A percentile compares a stretch with the other conserved stretches of the same genome.
These are phyloP conservation scores for Amaurobius ferox DNA, from an alignment of 2,888 invertebrate species.

Conservation along the genomic window DNA sequence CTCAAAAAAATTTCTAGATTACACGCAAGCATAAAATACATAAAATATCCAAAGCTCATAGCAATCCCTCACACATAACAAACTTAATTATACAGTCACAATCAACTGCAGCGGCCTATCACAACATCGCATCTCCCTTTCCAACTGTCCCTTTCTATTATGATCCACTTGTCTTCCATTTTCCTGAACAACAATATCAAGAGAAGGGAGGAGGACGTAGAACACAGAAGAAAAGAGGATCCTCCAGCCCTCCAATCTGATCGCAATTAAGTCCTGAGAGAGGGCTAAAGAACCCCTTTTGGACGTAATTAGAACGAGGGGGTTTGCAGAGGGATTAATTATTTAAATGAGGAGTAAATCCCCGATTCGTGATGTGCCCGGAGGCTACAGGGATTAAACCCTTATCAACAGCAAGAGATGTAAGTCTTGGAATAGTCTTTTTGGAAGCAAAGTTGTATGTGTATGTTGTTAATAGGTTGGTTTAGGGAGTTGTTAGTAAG, in stretches of 20 bases:
- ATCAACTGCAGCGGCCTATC: background rate
- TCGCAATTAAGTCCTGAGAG: conserved; percentile 52
- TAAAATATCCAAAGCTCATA: background rate
- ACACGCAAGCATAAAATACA: background rate
- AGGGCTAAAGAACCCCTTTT: conserved; percentile 9
- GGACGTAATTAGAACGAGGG: conserved; percentile 52
- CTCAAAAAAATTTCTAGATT: no score
- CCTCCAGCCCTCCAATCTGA: conserved; percentile 46
- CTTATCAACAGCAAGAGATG: conserved; percentile 11
- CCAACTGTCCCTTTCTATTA: conserved; percentile 12
- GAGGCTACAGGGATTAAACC: conserved; percentile 44
- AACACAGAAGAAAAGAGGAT: conserved; percentile 38
- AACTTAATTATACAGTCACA: conserved; percentile 16
- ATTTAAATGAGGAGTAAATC: conserved; percentile 71
- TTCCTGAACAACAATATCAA: conserved; percentile 35
- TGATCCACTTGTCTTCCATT: conserved; percentile 10
- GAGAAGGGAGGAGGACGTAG: background rate
- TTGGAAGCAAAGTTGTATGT: background rate
- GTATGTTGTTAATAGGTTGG: background rate
- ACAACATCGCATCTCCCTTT: background rate
- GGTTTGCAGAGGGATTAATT: conserved; percentile 59
- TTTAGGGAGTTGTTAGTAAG: background rate
- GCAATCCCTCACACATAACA: background rate
- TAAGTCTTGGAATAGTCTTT: background rate
- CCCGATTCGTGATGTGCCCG: conserved; percentile 57